These are phyloP conservation scores for Corythornis madagascariensis DNA, from an alignment of 2,113 vertebrate genomes.

Conservation along the genomic window DNA sequence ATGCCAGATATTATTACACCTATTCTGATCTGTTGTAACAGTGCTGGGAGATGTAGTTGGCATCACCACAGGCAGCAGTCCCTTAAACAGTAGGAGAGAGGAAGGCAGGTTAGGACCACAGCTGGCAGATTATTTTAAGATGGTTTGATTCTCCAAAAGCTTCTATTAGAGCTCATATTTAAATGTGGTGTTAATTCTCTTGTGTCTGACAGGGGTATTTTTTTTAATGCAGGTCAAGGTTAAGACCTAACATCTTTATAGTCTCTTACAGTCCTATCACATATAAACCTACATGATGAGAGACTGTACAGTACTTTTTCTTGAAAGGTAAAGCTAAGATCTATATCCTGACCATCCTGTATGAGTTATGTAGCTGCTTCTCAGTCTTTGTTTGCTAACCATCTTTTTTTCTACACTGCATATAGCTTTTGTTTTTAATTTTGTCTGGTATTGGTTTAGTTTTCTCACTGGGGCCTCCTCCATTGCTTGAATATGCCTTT, in stretches of 20 bases:
- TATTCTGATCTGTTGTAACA: not conserved
- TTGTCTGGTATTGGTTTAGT: not conserved
- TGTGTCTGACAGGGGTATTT: rapidly evolving
- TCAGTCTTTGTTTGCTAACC: not conserved
- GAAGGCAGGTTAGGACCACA: not conserved
- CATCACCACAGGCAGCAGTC: not conserved
- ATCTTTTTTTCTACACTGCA: not conserved
- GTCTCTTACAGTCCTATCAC: not conserved
- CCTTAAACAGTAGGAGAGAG: not conserved
- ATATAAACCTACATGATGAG: not conserved
- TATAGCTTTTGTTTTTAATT: not conserved
- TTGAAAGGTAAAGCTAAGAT: not conserved
- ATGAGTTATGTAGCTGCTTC: not conserved
- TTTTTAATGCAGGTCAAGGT: not conserved
- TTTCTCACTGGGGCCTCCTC: not conserved
- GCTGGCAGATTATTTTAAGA: not conserved
- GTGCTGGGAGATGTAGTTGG: not conserved
- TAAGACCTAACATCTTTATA: not conserved
- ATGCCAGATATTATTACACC: not conserved
- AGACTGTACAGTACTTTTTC: not conserved
- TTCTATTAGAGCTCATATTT: not conserved
- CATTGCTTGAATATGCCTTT: not conserved
- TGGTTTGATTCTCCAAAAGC: not conserved
- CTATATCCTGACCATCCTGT: not conserved
- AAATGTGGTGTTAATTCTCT: not conserved